phyloP scores from a whole-genome alignment of 2,113 vertebrate species.

The Tragulus kanchil region DNA sequence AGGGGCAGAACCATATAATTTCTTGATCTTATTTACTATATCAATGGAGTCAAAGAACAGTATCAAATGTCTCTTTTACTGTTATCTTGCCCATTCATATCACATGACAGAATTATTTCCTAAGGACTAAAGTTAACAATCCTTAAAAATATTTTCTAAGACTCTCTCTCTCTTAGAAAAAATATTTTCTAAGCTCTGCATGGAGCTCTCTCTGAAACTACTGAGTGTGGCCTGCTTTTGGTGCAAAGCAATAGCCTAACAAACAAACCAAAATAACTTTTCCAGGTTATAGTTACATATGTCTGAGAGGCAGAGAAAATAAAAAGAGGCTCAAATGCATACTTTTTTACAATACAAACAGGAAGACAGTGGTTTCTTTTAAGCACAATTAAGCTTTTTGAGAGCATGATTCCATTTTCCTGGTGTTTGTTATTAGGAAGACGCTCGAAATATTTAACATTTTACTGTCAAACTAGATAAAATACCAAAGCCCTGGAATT shows the following conservation, averaged over 20 bases:
- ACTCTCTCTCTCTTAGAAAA: background rate
- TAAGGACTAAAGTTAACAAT: background rate
- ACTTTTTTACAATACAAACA: background rate
- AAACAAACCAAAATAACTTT: background rate
- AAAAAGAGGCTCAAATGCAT: background rate
- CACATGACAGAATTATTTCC: background rate
- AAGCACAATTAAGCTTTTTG: background rate
- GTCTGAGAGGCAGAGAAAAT: background rate
- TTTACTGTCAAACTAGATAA: background rate
- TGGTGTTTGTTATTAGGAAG: background rate
- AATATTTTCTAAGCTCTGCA: background rate
- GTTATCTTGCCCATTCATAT: background rate
- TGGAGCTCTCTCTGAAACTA: background rate
- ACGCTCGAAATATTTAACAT: background rate
- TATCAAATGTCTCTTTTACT: background rate
- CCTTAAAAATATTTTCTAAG: background rate
- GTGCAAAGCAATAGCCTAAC: background rate
- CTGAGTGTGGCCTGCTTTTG: rapidly evolving
- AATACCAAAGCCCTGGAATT: background rate
- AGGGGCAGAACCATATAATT: background rate
- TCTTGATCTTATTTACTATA: background rate
- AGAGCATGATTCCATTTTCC: background rate
- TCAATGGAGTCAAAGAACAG: background rate
- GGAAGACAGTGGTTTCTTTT: background rate
- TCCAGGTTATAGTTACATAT: background rate